Evolutionary conservation across 2,113 vertebrate species (phyloP).

Genomic region (Heliornis fulica): DNA sequence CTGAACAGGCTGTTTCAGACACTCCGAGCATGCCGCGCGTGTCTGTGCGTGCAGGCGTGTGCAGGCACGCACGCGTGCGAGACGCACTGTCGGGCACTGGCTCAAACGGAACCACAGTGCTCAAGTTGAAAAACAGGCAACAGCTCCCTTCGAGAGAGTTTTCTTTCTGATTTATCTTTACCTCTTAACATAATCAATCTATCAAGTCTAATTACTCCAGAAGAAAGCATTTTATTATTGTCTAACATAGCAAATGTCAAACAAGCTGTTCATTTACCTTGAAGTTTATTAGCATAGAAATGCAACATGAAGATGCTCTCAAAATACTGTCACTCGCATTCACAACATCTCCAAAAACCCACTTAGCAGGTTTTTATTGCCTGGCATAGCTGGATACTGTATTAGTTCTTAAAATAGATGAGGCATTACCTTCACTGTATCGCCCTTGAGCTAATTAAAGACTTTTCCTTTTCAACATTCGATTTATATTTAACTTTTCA

Average conservation of each 20-base stretch:
- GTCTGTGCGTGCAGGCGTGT: accelerated
- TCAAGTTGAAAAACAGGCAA: neutral
- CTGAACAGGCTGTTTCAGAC: neutral
- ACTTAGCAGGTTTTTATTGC: conserved; percentile 24
- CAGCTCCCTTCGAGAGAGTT: neutral
- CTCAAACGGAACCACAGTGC: neutral
- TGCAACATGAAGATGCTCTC: conserved; percentile 36
- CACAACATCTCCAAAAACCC: conserved; percentile 31
- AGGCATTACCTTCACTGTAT: neutral
- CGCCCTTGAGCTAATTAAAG: neutral
- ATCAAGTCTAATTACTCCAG: conserved; percentile 50
- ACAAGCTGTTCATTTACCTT: conserved; percentile 57
- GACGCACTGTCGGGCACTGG: neutral
- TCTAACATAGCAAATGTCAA: conserved; percentile 58
- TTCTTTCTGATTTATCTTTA: conserved; percentile 35
- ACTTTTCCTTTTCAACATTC: neutral
- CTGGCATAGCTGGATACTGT: neutral
- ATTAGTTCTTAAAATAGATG: neutral
- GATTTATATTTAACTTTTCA: neutral
- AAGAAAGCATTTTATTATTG: conserved; percentile 59
- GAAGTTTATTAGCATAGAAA: conserved; percentile 63
- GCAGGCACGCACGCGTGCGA: accelerated
- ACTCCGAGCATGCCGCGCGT: accelerated
- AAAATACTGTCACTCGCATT: conserved; percentile 43
- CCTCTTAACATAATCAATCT: conserved; percentile 26